Evolutionary conservation across 2,113 vertebrate genomes (phyloP).

Genomic region (Acrocephalus kingi): DNA sequence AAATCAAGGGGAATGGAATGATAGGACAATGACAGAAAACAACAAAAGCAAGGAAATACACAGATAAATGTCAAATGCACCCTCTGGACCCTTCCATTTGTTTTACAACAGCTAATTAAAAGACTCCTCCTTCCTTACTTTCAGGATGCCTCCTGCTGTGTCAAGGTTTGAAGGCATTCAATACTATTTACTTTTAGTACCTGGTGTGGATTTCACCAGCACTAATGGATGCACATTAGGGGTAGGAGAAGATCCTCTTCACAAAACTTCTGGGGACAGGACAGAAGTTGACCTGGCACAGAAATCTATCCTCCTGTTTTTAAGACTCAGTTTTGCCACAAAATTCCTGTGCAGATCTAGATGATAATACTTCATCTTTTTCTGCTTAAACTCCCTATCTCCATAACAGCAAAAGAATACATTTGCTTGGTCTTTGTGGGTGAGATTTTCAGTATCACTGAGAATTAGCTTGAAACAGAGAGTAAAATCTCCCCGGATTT

Average conservation of each 20-base stretch:
- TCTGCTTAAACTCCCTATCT: neutral
- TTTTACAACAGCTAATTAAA: constrained; percentile 51
- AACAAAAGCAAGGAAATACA: constrained; percentile 63
- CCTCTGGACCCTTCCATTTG: constrained; percentile 51
- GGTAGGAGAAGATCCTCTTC: neutral
- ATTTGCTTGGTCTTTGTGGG: constrained; percentile 19
- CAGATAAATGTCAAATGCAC: constrained; percentile 59
- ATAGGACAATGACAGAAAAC: constrained; percentile 61
- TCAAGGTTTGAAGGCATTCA: constrained; percentile 28
- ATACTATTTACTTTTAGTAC: constrained; percentile 40
- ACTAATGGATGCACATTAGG: neutral
- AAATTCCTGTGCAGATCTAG: neutral
- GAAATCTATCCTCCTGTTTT: neutral
- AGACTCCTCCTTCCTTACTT: constrained; percentile 39
- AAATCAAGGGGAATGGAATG: constrained; percentile 64
- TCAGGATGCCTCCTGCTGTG: constrained; percentile 8
- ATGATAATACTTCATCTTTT: neutral
- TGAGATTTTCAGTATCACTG: constrained; percentile 23
- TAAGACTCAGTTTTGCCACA: neutral
- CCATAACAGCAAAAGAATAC: neutral
- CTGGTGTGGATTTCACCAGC: constrained; percentile 38
- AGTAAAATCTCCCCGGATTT: constrained; percentile 20
- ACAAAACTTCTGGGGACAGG: neutral
- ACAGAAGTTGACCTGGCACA: neutral
- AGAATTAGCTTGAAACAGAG: constrained; percentile 39